These are phyloP conservation scores for Spisula solida DNA, from an alignment of 2,888 invertebrate species.

Conservation along the genomic window DNA sequence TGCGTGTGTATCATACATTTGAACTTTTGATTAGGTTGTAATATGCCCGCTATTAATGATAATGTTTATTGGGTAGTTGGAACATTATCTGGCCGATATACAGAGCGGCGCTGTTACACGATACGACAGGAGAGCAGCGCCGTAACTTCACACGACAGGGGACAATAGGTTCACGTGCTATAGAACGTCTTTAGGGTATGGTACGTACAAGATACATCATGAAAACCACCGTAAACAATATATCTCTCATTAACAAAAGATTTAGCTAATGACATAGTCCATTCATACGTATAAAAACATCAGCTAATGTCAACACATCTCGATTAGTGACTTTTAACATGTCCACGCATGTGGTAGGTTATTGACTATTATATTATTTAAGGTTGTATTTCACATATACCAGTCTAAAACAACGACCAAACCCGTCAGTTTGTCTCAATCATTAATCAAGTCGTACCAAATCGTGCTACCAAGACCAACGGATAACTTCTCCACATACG, in stretches of 20 bases:
- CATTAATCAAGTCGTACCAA: too few species aligned
- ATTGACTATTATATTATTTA: too few species aligned
- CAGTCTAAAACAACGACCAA: too few species aligned
- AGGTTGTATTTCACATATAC: too few species aligned
- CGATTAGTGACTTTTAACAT: neutral
- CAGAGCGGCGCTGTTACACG: neutral
- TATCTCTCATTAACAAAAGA: neutral
- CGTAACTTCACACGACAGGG: neutral
- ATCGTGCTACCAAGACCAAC: too few species aligned
- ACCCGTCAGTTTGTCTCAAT: too few species aligned
- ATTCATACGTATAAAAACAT: neutral
- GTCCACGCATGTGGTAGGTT: neutral
- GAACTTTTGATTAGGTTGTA: slow-evolving; percentile 15
- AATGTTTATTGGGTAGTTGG: slow-evolving; percentile 8
- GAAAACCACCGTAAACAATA: neutral
- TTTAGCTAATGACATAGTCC: neutral
- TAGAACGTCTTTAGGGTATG: neutral
- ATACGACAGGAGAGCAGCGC: neutral
- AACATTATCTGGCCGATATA: slow-evolving; percentile 8
- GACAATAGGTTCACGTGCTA: neutral
- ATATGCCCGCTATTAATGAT: neutral
- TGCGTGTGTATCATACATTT: neutral
- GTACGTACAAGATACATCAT: neutral
- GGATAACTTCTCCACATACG: too few species aligned
- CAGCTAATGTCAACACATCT: neutral